phyloP scores from a whole-genome alignment of 2,888 invertebrate species.

The Heliconius aoede region DNA sequence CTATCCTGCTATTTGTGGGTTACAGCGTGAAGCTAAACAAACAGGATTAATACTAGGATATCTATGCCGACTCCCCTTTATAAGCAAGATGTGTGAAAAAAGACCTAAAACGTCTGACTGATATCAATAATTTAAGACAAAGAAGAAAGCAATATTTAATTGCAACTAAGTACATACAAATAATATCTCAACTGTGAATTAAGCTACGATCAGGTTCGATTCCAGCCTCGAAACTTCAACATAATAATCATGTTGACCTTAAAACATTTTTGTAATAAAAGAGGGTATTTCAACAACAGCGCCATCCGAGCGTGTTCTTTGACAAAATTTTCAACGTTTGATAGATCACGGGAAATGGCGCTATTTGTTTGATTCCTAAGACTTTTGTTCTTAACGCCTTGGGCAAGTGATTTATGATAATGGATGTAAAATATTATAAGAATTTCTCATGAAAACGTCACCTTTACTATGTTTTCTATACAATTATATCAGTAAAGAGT shows the following conservation, averaged over 20 bases:
- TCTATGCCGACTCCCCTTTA: no score
- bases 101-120: no score
- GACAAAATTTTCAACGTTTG: constrained; percentile 51
- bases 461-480: constrained; percentile 8
- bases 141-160: no score
- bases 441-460: constrained; percentile 22
- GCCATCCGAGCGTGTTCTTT: constrained; percentile 41
- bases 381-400: constrained; percentile 52
- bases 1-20: neutral
- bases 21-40: neutral
- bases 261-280: neutral
- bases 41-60: no score
- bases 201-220: neutral
- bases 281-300: constrained; percentile 5
- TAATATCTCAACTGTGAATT: neutral
- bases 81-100: no score
- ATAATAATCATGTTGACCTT: neutral
- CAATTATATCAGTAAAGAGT: neutral
- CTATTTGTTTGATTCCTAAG: constrained; percentile 52
- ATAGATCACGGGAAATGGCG: constrained; percentile 53
- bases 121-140: no score
- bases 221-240: neutral
- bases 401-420: constrained; percentile 50
- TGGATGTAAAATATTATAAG: constrained; percentile 43
- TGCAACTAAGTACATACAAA: neutral